These are phyloP conservation scores for Macaria liturata DNA, from an alignment of 2,888 invertebrate genomes.

Conservation along the genomic window DNA sequence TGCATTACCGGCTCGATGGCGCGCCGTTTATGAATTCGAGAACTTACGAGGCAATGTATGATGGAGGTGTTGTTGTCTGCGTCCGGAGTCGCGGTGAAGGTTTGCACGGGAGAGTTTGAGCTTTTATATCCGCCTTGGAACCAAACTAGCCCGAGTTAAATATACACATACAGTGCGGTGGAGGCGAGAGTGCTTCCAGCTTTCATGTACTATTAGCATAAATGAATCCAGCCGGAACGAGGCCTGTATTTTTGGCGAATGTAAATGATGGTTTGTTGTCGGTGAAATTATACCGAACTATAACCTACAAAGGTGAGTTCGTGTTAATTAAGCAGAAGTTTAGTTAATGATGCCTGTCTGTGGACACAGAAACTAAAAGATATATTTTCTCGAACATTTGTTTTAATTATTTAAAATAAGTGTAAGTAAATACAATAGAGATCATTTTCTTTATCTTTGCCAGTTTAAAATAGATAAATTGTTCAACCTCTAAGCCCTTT, in stretches of 20 bases:
- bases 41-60: conserved; percentile 41
- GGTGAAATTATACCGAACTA: background rate
- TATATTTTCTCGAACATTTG: too few species aligned
- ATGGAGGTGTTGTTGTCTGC: conserved; percentile 23
- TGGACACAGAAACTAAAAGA: too few species aligned
- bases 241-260: conserved; percentile 4
- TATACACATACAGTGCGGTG: conserved; percentile 1
- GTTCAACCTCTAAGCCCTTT: too few species aligned
- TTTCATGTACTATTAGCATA: conserved; percentile 16
- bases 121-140: conserved; percentile 21
- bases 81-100: conserved; percentile 31
- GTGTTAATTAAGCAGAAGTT: too few species aligned
- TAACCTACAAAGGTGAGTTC: background rate
- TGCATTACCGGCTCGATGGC: conserved; percentile 34
- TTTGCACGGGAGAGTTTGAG: conserved; percentile 31
- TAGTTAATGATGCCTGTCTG: too few species aligned
- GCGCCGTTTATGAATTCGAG: conserved; percentile 15
- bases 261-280: conserved; percentile 3
- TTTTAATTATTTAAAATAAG: too few species aligned
- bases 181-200: conserved; percentile 1
- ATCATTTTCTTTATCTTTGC: too few species aligned
- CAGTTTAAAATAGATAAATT: too few species aligned
- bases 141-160: too few species aligned
- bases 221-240: conserved; percentile 6
- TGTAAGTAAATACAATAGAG: too few species aligned